These are phyloP conservation scores for Phymorhynchus buccinoides DNA, from an alignment of 1,140 invertebrate species.

Conservation along the genomic window DNA sequence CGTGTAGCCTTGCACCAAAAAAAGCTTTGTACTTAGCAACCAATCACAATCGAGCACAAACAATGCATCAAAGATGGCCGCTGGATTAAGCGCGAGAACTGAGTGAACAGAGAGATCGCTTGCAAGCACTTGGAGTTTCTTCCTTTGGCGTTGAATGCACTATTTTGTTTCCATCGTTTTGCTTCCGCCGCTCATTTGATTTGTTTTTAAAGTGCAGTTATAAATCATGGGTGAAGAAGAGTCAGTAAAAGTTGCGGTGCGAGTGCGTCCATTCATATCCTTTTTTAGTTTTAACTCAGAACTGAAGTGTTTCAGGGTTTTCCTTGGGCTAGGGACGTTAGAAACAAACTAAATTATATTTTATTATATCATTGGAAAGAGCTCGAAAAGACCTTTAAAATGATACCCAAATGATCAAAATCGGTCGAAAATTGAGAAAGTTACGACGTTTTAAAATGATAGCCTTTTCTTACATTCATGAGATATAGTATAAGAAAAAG, in stretches of 20 bases:
- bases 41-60: constrained; percentile 30
- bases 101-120: neutral
- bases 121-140: too few relatives aligned
- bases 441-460: too few relatives aligned
- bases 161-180: neutral
- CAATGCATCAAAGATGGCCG: constrained; percentile 29
- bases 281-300: too few relatives aligned
- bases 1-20: neutral
- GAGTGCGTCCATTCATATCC: constrained; percentile 79
- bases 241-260: constrained; percentile 78
- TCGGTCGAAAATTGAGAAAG: too few relatives aligned
- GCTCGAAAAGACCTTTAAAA: too few relatives aligned
- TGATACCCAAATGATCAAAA: too few relatives aligned
- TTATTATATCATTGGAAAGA: too few relatives aligned
- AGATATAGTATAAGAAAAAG: too few relatives aligned
- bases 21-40: constrained; percentile 23
- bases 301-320: too few relatives aligned
- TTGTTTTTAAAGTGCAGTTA: neutral
- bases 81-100: neutral
- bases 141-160: too few relatives aligned
- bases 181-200: neutral
- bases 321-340: neutral
- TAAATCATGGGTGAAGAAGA: constrained; percentile 75
- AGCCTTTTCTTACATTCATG: too few relatives aligned
- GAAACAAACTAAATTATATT: too few relatives aligned